phyloP scores from a whole-genome alignment of 2,888 invertebrate genomes.

The Eilema griseolum region DNA sequence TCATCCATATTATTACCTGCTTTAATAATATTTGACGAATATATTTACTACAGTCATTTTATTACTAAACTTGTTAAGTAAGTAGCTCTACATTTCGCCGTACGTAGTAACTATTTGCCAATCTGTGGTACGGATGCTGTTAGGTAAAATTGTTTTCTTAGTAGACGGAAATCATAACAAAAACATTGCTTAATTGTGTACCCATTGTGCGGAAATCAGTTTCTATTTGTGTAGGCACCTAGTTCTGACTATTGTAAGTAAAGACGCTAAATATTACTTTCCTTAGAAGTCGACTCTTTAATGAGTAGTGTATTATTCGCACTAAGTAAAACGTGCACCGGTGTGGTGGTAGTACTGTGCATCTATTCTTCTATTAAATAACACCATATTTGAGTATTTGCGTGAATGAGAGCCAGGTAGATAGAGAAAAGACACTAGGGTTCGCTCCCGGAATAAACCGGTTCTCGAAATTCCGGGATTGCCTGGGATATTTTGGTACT shows the following conservation, averaged over 20 bases:
- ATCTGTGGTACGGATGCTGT: not conserved
- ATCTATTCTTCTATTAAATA: constrained; percentile 36
- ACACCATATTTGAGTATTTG: constrained; percentile 19
- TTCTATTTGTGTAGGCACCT: not conserved
- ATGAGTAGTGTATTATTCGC: constrained; percentile 23
- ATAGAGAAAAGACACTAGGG: too few relatives aligned
- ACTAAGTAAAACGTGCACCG: constrained; percentile 8
- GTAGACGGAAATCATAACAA: not conserved
- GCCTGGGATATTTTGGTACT: too few relatives aligned
- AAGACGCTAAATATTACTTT: constrained; percentile 24
- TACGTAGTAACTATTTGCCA: too few relatives aligned
- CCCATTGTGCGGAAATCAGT: constrained; percentile 8
- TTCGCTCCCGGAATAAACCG: too few relatives aligned
- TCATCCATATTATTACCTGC: too few relatives aligned
- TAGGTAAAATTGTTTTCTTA: not conserved
- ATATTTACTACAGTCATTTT: constrained; percentile 30
- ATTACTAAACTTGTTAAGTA: constrained; percentile 13
- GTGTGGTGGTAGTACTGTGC: constrained; percentile 28
- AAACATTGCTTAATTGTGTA: not conserved
- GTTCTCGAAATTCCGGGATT: too few relatives aligned
- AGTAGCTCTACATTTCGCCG: too few relatives aligned
- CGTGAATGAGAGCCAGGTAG: not conserved
- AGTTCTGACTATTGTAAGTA: not conserved
- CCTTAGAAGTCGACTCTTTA: constrained; percentile 11
- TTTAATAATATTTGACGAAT: constrained; percentile 39